phyloP scores from a whole-genome alignment of 2,797 vertebrate genomes.

The Rallus crepitans region DNA sequence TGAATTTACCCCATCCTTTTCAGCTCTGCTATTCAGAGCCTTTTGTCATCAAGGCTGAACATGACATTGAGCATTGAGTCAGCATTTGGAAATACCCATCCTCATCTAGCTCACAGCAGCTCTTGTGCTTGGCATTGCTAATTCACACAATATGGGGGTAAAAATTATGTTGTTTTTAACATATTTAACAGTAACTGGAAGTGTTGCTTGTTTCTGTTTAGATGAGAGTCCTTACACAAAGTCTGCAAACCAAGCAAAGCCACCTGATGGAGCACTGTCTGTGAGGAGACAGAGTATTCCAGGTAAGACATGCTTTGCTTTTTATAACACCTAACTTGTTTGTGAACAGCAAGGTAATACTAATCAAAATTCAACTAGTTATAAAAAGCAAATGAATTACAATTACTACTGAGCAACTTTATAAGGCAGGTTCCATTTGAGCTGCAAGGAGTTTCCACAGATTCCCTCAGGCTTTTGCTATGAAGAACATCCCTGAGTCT shows the following conservation, averaged over 20 bases:
- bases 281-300: conserved; percentile 98
- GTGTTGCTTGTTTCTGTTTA: conserved; percentile 85
- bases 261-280: conserved; percentile 94
- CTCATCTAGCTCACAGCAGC: neutral
- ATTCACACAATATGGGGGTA: neutral
- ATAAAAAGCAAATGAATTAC: conserved; percentile 21
- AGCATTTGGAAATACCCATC: neutral
- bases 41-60: neutral
- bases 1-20: neutral
- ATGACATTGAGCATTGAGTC: neutral
- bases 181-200: conserved; percentile 69
- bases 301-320: conserved; percentile 83
- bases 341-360: neutral
- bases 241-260: conserved; percentile 91
- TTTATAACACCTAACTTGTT: conserved; percentile 11
- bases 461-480: neutral
- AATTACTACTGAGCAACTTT: neutral
- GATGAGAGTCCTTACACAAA: conserved; percentile 99
- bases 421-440: neutral
- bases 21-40: neutral
- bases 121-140: neutral
- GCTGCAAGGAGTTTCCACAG: neutral
- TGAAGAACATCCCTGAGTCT: neutral
- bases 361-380: conserved; percentile 2
- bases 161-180: neutral